phyloP scores from a whole-genome alignment of 2,888 invertebrate genomes.

The Hipparchia sbordonii region DNA sequence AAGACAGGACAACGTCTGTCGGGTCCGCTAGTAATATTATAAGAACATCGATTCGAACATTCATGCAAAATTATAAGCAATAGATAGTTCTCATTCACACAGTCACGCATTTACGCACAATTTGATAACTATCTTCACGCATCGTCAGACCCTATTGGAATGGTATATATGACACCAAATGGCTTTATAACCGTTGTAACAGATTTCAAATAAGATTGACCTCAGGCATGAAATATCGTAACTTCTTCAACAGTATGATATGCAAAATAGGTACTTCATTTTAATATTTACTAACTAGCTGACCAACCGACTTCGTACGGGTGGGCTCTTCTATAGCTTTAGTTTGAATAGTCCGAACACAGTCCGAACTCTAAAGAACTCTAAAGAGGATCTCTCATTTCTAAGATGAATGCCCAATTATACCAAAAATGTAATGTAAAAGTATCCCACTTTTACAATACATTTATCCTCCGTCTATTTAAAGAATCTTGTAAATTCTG shows the following conservation, averaged over 20 bases:
- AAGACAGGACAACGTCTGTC: no score
- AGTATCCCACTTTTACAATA: no score
- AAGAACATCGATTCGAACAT: not conserved
- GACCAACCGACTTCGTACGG: no score
- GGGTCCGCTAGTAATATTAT: no score
- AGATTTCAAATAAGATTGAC: slow-evolving; percentile 36
- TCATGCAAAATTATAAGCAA: slow-evolving; percentile 8
- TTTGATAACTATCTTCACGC: slow-evolving; percentile 38
- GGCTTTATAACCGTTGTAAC: slow-evolving; percentile 37
- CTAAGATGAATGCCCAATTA: no score
- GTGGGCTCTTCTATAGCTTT: no score
- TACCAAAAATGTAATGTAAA: no score
- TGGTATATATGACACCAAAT: slow-evolving; percentile 39
- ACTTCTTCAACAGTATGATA: slow-evolving; percentile 7
- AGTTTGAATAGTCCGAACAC: no score
- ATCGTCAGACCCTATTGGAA: slow-evolving; percentile 34
- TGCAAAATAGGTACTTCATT: not conserved
- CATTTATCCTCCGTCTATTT: no score
- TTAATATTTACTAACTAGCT: not conserved
- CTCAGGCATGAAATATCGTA: slow-evolving; percentile 34
- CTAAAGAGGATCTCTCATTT: no score
- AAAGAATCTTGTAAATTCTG: no score
- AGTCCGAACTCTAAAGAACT: no score
- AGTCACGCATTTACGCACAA: slow-evolving; percentile 17
- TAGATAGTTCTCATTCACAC: slow-evolving; percentile 5